Conservation (phyloP, 1,140 invertebrate genomes). For the Aphelenchoides besseyi region DNA sequence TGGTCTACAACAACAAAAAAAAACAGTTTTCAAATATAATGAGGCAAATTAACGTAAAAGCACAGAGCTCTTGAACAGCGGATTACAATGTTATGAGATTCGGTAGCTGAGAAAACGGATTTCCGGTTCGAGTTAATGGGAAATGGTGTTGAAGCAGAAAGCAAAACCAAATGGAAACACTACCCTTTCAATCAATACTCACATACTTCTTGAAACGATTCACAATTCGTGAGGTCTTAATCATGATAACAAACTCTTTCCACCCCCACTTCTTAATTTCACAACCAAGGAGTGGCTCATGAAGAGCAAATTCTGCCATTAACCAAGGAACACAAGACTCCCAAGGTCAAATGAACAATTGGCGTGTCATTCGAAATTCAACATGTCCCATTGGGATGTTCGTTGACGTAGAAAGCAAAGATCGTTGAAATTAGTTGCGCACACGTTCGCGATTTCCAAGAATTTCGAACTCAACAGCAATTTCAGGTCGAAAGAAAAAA, state of each 20-base stretch:
- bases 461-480: too few relatives aligned
- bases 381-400: neutral
- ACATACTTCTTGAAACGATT: neutral
- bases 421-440: neutral
- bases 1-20: neutral
- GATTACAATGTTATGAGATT: too few relatives aligned
- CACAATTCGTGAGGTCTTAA: neutral
- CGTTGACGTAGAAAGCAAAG: neutral
- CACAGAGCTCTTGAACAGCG: too few relatives aligned
- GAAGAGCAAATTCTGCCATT: neutral
- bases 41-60: too few relatives aligned
- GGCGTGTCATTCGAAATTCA: neutral
- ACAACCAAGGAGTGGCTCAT: neutral
- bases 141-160: neutral
- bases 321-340: neutral
- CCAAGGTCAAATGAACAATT: neutral
- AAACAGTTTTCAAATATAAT: neutral
- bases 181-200: neutral
- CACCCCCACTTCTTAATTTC: neutral
- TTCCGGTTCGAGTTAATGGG: neutral
- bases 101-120: neutral
- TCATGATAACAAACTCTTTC: neutral
- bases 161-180: neutral
- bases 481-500: too few relatives aligned
- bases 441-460: too few relatives aligned